Base-by-base conservation (phyloP, 1,140 invertebrate species). In the Eulimnadia texana region DNA sequence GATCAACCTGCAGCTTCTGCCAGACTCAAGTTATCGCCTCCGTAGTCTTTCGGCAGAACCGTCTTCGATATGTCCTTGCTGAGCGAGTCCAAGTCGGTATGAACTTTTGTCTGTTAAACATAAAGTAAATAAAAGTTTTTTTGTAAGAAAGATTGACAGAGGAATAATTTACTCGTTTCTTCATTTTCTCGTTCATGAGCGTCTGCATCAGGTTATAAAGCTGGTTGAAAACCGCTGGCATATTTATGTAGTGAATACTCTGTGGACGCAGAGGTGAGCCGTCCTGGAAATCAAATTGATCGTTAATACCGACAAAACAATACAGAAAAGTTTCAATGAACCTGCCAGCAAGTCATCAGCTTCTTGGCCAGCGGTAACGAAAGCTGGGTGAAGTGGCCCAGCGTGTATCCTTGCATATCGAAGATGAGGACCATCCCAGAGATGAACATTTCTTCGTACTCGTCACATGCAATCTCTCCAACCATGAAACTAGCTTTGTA, bases 261-360 rank as follows among this genome's bases (percentile, higher is more conserved):
- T 90, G 90, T 50, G 90, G 72, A 70, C 89, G 88, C 0, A 89
- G 84, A 0, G 88, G 87, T 70, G 89, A 90, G 0, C 85, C 88
- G 73, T 91, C 85, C 81, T 83, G 67, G 3, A 3, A 2, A 22
- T 22, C 1, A 55, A 27, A 55, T 19, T 19, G 1, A 55, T 24
- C 6, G 20, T 1, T 19, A 55, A 22, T 55, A 0, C 3, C 3
- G 9, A 29, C 33, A 13, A 42, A 16, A 42, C 3, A 3, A n/a
- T 11, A 49, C 19, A 19, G 42, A n/a, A 19, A 28, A 61, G 28
- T 9, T 13, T 20, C 51, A 6, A 53, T 25, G 49, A 62, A 70
- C 69, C 66, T 70, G 67, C 25, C 66, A 67, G 29, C 64, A 69
- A 11, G 58, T 67, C 58, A 68, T 64, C 1, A 62, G 59, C 65